Conservation (phyloP, 2,888 invertebrate species). For the Trilocha varians region DNA sequence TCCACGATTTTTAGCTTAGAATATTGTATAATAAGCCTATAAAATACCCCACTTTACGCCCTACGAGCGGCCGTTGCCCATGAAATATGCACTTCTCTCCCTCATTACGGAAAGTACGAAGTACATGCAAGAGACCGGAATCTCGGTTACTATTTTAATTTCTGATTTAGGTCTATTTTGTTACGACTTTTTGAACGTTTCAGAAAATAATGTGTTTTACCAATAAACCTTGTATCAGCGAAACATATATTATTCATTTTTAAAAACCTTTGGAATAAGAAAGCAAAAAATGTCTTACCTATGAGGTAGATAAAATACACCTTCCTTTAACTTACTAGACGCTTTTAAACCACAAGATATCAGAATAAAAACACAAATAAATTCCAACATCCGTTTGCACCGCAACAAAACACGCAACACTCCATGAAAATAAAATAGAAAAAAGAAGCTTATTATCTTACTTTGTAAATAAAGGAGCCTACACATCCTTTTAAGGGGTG, state of each 20-base stretch:
- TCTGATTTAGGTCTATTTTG: conserved; percentile 1
- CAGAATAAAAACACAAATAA: too few species aligned
- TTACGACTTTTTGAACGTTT: too few species aligned
- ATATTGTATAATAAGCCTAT: conserved; percentile 74
- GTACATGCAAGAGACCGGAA: conserved; percentile 53
- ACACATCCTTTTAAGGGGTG: conserved; percentile 28
- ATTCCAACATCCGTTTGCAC: too few species aligned
- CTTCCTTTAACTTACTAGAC: too few species aligned
- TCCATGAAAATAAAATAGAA: conserved; percentile 1
- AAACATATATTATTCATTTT: too few species aligned
- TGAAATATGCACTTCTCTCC: conserved; percentile 68
- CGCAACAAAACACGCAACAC: background rate
- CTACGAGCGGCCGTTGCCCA: conserved; percentile 45
- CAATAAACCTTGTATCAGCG: too few species aligned
- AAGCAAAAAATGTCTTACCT: too few species aligned
- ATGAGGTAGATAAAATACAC: too few species aligned
- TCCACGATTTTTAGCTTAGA: conserved; percentile 73
- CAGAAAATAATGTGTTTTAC: too few species aligned
- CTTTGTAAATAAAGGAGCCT: conserved; percentile 26
- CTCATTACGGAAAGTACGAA: conserved; percentile 58
- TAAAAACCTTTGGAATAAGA: too few species aligned
- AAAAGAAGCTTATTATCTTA: conserved; percentile 24
- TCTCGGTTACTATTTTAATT: conserved; percentile 29
- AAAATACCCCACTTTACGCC: conserved; percentile 72
- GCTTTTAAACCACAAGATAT: too few species aligned